A percentile compares a stretch with the other conserved stretches of the same genome.
These are phyloP conservation scores for Palythoa grandis DNA, from an alignment of 92 coral and sea anemone genomes.

Conservation along the genomic window DNA sequence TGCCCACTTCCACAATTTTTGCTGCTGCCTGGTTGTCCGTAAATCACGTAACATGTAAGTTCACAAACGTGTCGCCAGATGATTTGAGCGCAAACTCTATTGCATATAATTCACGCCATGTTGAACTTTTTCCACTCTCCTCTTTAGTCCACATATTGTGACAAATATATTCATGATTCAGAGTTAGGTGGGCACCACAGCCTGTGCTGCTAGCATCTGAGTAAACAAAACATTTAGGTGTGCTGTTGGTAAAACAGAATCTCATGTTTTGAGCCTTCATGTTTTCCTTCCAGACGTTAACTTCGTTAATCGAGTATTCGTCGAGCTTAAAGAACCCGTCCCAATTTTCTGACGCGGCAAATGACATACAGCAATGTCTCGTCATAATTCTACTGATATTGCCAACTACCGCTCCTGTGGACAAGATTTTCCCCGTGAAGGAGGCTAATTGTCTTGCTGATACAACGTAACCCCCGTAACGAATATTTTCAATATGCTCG, in stretches of 20 bases:
- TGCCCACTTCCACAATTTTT: slow-evolving; percentile 57
- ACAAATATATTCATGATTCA: too few relatives aligned
- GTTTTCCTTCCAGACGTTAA: not conserved
- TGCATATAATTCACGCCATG: too few relatives aligned
- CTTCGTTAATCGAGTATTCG: not conserved
- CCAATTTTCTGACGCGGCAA: not conserved
- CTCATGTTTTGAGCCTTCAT: not conserved
- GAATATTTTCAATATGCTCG: not conserved
- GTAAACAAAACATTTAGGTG: too few relatives aligned
- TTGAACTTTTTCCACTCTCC: too few relatives aligned
- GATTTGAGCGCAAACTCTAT: too few relatives aligned
- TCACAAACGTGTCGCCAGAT: too few relatives aligned
- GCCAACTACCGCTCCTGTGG: slow-evolving; percentile 48
- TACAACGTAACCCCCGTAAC: not conserved
- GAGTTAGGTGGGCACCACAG: too few relatives aligned
- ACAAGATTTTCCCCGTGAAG: slow-evolving; percentile 56
- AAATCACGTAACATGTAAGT: too few relatives aligned
- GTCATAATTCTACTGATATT: slow-evolving; percentile 49
- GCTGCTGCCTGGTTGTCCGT: slow-evolving; percentile 50
- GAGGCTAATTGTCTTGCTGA: slow-evolving; percentile 53
- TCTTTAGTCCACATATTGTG: too few relatives aligned
- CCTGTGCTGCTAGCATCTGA: too few relatives aligned
- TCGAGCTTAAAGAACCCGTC: not conserved
- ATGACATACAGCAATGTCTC: slow-evolving; percentile 24
- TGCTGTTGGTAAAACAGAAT: too few relatives aligned